Evolutionary conservation across 1,140 invertebrate genomes (phyloP), one percentile per base, ranked within the genome.

Genomic region (Bombus breviceps): DNA sequence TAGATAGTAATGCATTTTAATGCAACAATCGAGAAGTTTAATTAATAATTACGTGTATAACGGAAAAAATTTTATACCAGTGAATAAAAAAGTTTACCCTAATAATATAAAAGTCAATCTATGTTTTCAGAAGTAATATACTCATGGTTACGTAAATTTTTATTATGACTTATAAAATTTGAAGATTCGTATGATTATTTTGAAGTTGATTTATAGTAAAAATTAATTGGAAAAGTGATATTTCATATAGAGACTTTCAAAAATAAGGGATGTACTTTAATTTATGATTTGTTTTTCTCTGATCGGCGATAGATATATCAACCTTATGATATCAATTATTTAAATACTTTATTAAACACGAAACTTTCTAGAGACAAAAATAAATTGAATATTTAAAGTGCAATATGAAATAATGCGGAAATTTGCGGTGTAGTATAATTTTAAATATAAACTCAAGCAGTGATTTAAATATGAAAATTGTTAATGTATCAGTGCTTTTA

Each of bases 1-100:
- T 86, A 83, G 83, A 83, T 90, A 72, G 74, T 90, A 89, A 90
- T 90, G 83, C 82, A 90, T 85, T 83, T 88, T 77, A 86, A 69
- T 69, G 64, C 77, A 68, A 86, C 81, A 81, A 39, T 84, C 25
- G 43, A 53, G 41, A 86, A 76, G 18, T 71, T 62, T 28, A 64
- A 59, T n/a, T 76, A 74, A 62, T 74, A 59, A 66, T 68, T 43
- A 72, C 25, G 28, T 80, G 85, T 86, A 80, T 39, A 64, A 77
- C 73, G 69, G 25, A 81, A 62, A 79, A 87, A 87, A 87, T 89
- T 90, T 90, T 89, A 84, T 89, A 85, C 80, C 74, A 87, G 69
- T 85, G 77, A 57, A 90, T 89, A 83, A 83, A 69, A 80, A 76
- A 66, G 53, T 80, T 59, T 83, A 69, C n/a, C 47, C 47, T 81